phyloP scores from a whole-genome alignment of 2,797 vertebrate species.

The Amblyraja radiata region DNA sequence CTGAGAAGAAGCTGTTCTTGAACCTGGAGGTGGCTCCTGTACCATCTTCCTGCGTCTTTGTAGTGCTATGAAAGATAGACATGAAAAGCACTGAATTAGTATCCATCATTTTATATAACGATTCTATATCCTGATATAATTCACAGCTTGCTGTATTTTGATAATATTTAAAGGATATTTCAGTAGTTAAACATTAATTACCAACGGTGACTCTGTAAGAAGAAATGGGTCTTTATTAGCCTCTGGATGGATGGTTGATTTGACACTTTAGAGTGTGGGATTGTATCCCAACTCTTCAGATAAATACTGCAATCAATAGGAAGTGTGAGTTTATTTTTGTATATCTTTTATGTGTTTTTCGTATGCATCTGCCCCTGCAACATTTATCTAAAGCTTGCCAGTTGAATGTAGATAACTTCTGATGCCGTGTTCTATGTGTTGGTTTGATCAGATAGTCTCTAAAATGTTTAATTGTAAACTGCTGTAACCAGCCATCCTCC shows the following conservation, averaged over 20 bases:
- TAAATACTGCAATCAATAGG: not conserved
- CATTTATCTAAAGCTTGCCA: not conserved
- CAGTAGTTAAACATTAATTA: not conserved
- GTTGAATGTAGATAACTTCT: not conserved
- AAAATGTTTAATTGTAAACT: constrained; percentile 36
- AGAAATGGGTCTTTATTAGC: not conserved
- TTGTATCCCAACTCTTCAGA: not conserved
- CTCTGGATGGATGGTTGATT: not conserved
- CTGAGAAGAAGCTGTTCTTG: too few relatives aligned
- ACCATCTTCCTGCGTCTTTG: not conserved
- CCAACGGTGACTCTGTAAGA: not conserved
- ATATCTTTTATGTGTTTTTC: not conserved
- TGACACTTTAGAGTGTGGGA: not conserved
- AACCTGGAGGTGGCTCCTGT: too few relatives aligned
- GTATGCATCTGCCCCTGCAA: not conserved
- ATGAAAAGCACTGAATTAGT: not conserved
- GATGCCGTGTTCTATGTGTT: not conserved
- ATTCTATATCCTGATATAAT: not conserved
- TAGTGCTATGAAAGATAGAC: not conserved
- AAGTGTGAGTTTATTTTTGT: not conserved
- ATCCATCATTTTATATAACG: not conserved
- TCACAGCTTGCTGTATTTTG: not conserved
- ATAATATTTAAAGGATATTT: not conserved
- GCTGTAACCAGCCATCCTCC: constrained; percentile 10
- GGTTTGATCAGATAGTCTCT: constrained; percentile 33